Base-by-base conservation (phyloP, 2,113 vertebrate species). In the Pseudonaja textilis region DNA sequence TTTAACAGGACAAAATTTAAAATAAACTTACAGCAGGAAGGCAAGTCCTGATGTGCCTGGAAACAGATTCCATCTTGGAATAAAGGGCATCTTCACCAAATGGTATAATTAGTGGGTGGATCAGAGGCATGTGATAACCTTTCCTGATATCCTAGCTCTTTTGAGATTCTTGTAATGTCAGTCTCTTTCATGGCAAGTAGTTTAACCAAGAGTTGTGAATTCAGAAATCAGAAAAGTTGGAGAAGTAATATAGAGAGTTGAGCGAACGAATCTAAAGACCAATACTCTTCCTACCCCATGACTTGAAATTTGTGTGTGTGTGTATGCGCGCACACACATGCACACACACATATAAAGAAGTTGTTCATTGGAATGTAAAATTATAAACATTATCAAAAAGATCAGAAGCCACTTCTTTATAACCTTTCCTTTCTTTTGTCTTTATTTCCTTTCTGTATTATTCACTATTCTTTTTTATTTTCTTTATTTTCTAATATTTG, bases 1-100 rank as follows among this genome's bases (percentile, higher is more conserved):
- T 94, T 94, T 94, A 85, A 87, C 69, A 95, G 94, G 93, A 96
- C 95, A 93, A 95, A 94, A 95, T 64, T 14, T 87, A 25, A 85
- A 59, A 57, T 10, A 47, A 52, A 16, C 11, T 52, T 52, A 39
- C 20, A 64, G 6, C n/a, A 11, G 45, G 14, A 52, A 47, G 29
- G n/a, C 11, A 64, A 64, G 29, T 64, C 22, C 20, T 88, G 5
- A 29, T 86, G 54, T 87, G 61, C 89, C 11, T 74, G 45, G 64
- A 61, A 64, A 39, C 3, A 23, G 12, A 64, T 88, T 88, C 34
- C 56, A 20, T 23, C 50, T 92, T 54, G 69, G 26, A 12, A 54
- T 39, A 61, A 61, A 61, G 91, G 34, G 20, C 7, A 42, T 88
- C 9, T 64, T 64, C 25, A 26, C 56, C 16, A 6, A 64, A 59